Evolutionary conservation across 2,797 vertebrate genomes (phyloP).

Genomic region (Cyclopterus lumpus): DNA sequence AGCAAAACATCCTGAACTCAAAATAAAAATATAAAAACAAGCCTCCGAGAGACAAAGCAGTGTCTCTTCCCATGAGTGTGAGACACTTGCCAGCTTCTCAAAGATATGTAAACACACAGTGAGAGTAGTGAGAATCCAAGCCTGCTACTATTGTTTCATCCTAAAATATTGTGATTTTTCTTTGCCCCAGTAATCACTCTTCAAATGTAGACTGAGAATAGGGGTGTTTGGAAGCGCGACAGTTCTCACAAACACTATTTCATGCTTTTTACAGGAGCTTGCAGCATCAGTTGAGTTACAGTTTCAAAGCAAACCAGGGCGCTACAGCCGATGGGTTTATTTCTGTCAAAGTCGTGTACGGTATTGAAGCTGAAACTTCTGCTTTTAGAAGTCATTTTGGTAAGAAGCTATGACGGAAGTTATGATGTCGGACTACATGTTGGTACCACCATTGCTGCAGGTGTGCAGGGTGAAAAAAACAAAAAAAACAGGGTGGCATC

Average conservation of each 20-base stretch:
- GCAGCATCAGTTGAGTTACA: slow-evolving; percentile 29
- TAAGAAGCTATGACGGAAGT: background rate
- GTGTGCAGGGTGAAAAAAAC: slow-evolving; percentile 18
- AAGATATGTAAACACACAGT: slow-evolving; percentile 10
- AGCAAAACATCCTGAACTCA: slow-evolving; percentile 33
- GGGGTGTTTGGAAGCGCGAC: slow-evolving; percentile 12
- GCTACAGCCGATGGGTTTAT: slow-evolving; percentile 18
- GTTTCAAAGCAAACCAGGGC: slow-evolving; percentile 42
- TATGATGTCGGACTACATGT: background rate
- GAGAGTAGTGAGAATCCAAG: slow-evolving; percentile 4
- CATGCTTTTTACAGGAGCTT: slow-evolving; percentile 32
- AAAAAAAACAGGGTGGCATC: slow-evolving; percentile 2
- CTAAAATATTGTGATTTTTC: slow-evolving; percentile 26
- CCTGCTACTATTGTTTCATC: slow-evolving; percentile 15
- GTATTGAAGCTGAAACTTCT: slow-evolving; percentile 1
- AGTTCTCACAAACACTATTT: slow-evolving; percentile 25
- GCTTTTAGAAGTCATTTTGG: background rate
- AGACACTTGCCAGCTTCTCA: slow-evolving; percentile 15
- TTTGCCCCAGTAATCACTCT: slow-evolving; percentile 19
- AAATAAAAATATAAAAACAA: slow-evolving; percentile 28
- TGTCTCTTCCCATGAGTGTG: slow-evolving; percentile 1
- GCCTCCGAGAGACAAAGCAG: slow-evolving; percentile 21
- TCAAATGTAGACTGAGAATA: slow-evolving; percentile 22
- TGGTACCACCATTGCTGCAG: slow-evolving; percentile 10
- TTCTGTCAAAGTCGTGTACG: slow-evolving; percentile 13